Evolutionary conservation across 2,888 invertebrate genomes (phyloP), one percentile per base, ranked within the genome.

Genomic region (Rapana venosa): DNA sequence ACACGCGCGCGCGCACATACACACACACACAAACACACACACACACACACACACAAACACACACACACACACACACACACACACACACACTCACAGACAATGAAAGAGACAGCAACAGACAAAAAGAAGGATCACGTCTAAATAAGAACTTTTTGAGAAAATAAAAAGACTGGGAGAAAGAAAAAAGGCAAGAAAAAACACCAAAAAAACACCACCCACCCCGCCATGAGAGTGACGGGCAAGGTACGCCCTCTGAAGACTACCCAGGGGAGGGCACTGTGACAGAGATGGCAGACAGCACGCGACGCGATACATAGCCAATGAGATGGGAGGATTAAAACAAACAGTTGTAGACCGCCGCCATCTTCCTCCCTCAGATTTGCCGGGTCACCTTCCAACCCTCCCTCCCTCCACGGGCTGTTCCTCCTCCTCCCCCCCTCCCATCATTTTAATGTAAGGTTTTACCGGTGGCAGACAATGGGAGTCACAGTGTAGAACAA

Each of bases 221-320:
- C 47, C 15, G 35, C 32, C 15, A 32, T 30, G 8, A 26, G 77
- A 79, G 32, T 79, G 77, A 79, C 77, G 32, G 77, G 77, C 77
- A 79, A 2, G 35, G 13, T 32, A 79, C 77, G 77, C 77, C 77
- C 77, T 79, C 77, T 32, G 77, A 79, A 30, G 77, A 32, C 77
- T 79, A 32, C 32, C 77, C 32, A 79, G 32, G 77, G 77, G 77
- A 79, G 77, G 32, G 13, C 20, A 79, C 77, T 79, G 77, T 79
- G 77, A 79, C 77, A 32, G 20, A 26, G 77, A 79, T 8, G 35
- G 35, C 32, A 8, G 77, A 79, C 15, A 79, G 77, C 77, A 79
- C 77, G 77, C 77, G 77, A 79, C 77, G 17, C 77, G 77, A 79
- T 79, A 79, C 77, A 79, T 79, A 79, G 32, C 26, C 15, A 79